phyloP scores from a whole-genome alignment of 2,888 invertebrate genomes.

The Melinopterus prodromus region DNA sequence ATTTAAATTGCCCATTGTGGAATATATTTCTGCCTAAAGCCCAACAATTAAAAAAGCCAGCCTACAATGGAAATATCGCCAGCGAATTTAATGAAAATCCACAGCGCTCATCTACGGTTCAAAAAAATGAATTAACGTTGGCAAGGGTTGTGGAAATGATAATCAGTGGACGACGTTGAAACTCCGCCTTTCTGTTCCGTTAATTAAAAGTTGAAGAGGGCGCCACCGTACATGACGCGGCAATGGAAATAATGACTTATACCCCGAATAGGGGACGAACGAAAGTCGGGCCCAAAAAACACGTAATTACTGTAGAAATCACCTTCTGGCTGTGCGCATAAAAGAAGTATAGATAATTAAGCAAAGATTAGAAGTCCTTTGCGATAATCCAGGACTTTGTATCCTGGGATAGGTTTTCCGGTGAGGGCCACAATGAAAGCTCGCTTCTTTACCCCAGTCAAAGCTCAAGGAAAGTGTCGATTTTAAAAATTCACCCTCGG shows the following conservation, averaged over 20 bases:
- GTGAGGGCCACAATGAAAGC: not conserved
- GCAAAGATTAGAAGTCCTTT: not conserved
- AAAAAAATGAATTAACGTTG: not conserved
- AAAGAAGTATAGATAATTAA: not conserved
- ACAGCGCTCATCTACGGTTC: not conserved
- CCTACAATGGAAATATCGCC: not conserved
- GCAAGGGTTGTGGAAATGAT: not conserved
- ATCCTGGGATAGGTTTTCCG: not conserved
- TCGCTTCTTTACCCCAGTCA: not conserved
- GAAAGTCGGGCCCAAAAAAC: not conserved
- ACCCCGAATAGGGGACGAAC: not conserved
- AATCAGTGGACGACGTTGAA: not conserved
- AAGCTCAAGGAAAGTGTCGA: not conserved
- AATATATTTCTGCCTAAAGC: not conserved
- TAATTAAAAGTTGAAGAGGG: not conserved
- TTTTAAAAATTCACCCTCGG: not conserved
- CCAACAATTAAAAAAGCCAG: not conserved
- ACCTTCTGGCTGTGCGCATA: not conserved
- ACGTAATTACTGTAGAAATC: not conserved
- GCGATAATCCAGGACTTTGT: not conserved
- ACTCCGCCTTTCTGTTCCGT: not conserved
- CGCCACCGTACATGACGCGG: not conserved
- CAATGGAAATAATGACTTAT: not conserved
- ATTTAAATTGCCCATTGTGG: not conserved
- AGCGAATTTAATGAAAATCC: not conserved